Evolutionary conservation across 1,140 invertebrate genomes (phyloP), one percentile per base, ranked within the genome.

Genomic region (Aphelinus atriplicis): DNA sequence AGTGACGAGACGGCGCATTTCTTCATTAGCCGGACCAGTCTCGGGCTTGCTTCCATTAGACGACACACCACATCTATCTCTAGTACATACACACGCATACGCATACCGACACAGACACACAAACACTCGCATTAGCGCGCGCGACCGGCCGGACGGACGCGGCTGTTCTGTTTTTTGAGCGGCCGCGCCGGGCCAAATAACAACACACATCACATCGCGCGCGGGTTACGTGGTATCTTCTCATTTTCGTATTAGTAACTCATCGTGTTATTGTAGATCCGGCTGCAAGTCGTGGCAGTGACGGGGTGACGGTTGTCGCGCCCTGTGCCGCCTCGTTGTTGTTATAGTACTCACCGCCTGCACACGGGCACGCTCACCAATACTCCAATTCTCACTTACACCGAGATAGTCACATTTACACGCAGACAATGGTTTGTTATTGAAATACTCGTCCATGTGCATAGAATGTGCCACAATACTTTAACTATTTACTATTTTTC

Each of bases 341-440:
- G 86, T 88, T 87, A 85, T 86, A 87, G 84, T 86, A 87, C 84
- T 85, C 83, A 87, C 85, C 84, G 84, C 84, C 26, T 84, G 86
- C 87, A 87, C 86, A 79, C 84, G 84, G 86, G 83, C 85, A 86
- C 84, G 85, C 84, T 86, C 85, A 84, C 84, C 85, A 84, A 84
- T 5, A 65, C 10, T 50, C n/a, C 4, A 42, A 51, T 1, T 48
- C 62, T 2, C 62, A n/a, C 47, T 6, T 9, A 48, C 47, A 50
- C 47, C 6, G 10, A 43, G 10, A 61, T 53, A 64, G 47, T 51
- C 72, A 67, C 72, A 53, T 6, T 46, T 53, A 72, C 70, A 26
- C 53, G 62, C 51, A 60, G 62, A 43, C 56, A 10, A 48, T 65
- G 58, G 56, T 64, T 86, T 86, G 84, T 86, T 87, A 88, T 87